Evolutionary conservation across 2,797 vertebrate genomes (phyloP), one percentile per base, ranked within the genome.

Genomic region (Glyptemys insculpta): DNA sequence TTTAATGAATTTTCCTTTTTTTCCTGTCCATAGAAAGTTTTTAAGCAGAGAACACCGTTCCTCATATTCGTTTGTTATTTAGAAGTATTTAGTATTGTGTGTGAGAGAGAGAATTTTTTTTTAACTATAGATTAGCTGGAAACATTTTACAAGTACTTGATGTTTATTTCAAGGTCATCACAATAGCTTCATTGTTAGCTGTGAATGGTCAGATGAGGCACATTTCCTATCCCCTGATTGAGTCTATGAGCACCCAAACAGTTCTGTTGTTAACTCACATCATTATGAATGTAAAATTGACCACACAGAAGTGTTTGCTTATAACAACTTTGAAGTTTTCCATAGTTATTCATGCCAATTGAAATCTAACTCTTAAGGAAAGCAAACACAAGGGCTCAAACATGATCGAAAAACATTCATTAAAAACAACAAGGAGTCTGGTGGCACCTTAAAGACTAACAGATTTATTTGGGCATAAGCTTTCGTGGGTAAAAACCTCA

Each of bases 251-350:
- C 7, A n/a, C 47, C 68, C 74, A 94, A 92, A 74, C 8, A 14
- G 4, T 91, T 93, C 19, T 78, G 53, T 82, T 92, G 21, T 82
- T 80, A 91, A 84, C 57, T 91, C n/a, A 50, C 54, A 92, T 90
- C 7, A 90, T 90, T 95, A 81, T 37, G 44, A 91, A 89, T 86
- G 37, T 81, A 53, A 90, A 90, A 89, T 79, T 93, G 86, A 90
- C 92, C 86, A 29, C 7, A 12, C 31, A 37, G 4, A 41, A 82
- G 11, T 79, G 80, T 95, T 91, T 83, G 79, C 49, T 85, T 25
- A 3, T 56, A 86, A 4, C 5, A 44, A 57, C 50, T 82, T 65
- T 72, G 57, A 56, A 87, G 57, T 87, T 84, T 95, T 95, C 76
- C 78, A 0, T 4, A 8, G 88, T 53, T 6, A 0, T 79, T 92